phyloP scores from a whole-genome alignment of 1,140 invertebrate species.

The Helicorthomorpha holstii region DNA sequence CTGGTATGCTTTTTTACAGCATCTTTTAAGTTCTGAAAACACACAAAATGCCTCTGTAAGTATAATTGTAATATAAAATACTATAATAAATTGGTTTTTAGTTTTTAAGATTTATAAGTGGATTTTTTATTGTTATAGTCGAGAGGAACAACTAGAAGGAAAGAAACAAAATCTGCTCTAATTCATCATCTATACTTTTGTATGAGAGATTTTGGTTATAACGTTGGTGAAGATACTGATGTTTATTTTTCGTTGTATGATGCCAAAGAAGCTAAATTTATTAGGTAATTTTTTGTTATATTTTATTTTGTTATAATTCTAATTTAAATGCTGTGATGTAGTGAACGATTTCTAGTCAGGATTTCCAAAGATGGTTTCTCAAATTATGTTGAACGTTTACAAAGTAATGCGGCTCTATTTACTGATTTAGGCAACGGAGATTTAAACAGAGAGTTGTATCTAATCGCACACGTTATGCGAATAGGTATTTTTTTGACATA shows the following conservation, averaged over 20 bases:
- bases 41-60: constrained; percentile 17
- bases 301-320: constrained; percentile 2
- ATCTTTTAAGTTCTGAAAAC: constrained; percentile 19
- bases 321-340: constrained; percentile 20
- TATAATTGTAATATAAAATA: neutral
- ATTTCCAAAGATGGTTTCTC: constrained; percentile 78
- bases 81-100: neutral
- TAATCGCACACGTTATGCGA: constrained; percentile 73
- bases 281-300: no score
- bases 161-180: constrained; percentile 34
- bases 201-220: constrained; percentile 71
- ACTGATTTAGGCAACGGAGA: constrained; percentile 64
- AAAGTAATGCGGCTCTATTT: constrained; percentile 75
- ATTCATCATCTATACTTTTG: constrained; percentile 72
- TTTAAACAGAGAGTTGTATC: constrained; percentile 58
- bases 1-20: constrained; percentile 11
- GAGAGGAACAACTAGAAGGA: constrained; percentile 38
- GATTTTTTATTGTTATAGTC: constrained; percentile 21
- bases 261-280: constrained; percentile 39
- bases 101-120: neutral
- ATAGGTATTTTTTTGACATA: constrained; percentile 35
- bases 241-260: constrained; percentile 76
- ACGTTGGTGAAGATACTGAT: constrained; percentile 67
- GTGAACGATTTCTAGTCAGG: constrained; percentile 70
- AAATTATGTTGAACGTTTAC: constrained; percentile 69